Percentiles rank a stretch among this genome's conserved stretches.
These are phyloP conservation scores for Acleris sparsana DNA, from an alignment of 2,888 invertebrate genomes.

Conservation along the genomic window DNA sequence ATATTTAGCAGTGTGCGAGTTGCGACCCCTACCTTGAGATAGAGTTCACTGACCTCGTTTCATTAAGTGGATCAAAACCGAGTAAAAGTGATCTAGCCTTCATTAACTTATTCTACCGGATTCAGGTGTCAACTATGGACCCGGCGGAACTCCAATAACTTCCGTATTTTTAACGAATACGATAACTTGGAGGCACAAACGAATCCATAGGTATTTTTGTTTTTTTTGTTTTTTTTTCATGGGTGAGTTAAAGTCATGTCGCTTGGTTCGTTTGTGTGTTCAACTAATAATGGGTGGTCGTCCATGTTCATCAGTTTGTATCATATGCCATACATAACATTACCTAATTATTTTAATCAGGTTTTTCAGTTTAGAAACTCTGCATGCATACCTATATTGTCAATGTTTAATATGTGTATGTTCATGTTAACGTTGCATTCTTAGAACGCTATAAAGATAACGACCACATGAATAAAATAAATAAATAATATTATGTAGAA, in stretches of 20 bases:
- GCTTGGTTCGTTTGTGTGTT: slow-evolving; percentile 31
- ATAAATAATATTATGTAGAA: no score
- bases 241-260: background rate
- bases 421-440: no score
- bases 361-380: no score
- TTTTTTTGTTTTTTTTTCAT: slow-evolving; percentile 12
- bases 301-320: background rate
- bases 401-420: no score
- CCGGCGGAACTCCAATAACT: slow-evolving; percentile 19
- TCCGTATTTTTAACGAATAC: slow-evolving; percentile 33
- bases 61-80: slow-evolving; percentile 17
- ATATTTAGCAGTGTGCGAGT: no score
- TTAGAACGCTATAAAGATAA: no score
- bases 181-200: slow-evolving; percentile 37
- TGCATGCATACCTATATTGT: no score
- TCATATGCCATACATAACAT: no score
- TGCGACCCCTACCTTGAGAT: no score
- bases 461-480: no score
- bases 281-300: slow-evolving; percentile 27
- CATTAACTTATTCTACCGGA: slow-evolving; percentile 20
- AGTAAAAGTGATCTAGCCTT: slow-evolving; percentile 35
- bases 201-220: slow-evolving; percentile 27
- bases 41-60: slow-evolving; percentile 21
- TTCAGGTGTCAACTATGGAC: slow-evolving; percentile 33
- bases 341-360: no score